phyloP scores from a whole-genome alignment of 2,113 vertebrate genomes.

The Herpailurus yagouaroundi region DNA sequence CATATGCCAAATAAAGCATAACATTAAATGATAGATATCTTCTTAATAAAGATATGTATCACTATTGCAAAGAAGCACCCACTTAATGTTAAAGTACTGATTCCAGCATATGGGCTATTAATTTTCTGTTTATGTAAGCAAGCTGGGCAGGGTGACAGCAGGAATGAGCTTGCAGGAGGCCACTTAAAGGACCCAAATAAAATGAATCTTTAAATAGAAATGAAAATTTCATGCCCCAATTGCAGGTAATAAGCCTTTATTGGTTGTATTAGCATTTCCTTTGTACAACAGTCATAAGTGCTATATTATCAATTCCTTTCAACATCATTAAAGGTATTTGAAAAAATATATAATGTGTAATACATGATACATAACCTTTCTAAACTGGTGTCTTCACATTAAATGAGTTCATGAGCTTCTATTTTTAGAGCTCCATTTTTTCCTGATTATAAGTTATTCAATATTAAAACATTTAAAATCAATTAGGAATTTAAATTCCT shows the following conservation, averaged over 20 bases:
- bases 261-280: not conserved
- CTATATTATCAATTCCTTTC: not conserved
- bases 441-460: not conserved
- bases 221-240: not conserved
- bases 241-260: not conserved
- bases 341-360: not conserved
- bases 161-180: not conserved
- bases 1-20: slow-evolving; percentile 41
- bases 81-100: slow-evolving; percentile 52
- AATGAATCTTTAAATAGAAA: slow-evolving; percentile 41
- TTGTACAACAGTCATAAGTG: not conserved
- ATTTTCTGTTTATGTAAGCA: slow-evolving; percentile 63
- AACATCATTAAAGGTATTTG: not conserved
- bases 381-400: not conserved
- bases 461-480: not conserved
- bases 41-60: slow-evolving; percentile 17
- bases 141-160: not conserved
- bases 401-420: not conserved
- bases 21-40: slow-evolving; percentile 44
- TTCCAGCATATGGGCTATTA: slow-evolving; percentile 27
- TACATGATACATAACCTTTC: not conserved
- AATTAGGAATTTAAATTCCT: not conserved
- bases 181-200: not conserved
- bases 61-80: not conserved
- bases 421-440: not conserved